Conservation (phyloP, 1,140 invertebrate species). For the Apis laboriosa region DNA sequence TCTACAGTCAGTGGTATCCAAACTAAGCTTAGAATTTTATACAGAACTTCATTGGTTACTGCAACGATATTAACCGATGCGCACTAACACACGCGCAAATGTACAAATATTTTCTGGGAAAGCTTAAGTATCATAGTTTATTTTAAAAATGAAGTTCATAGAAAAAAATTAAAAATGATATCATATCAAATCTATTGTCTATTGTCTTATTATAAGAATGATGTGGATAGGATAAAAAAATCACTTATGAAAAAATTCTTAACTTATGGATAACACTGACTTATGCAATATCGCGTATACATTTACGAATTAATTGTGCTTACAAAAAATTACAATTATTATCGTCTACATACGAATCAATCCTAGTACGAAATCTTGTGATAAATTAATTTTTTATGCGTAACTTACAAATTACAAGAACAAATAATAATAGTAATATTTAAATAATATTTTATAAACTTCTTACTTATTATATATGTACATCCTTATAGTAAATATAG, state of each 20-base stretch:
- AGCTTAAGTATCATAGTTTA: not conserved
- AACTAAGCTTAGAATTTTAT: not conserved
- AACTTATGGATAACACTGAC: not conserved
- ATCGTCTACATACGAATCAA: slow-evolving; percentile 17
- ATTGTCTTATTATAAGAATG: too few relatives aligned
- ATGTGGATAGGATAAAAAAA: not conserved
- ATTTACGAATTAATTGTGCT: slow-evolving; percentile 31
- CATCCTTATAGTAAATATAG: slow-evolving; percentile 40
- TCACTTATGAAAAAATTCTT: too few relatives aligned
- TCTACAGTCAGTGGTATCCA: slow-evolving; percentile 40
- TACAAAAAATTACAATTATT: slow-evolving; percentile 49
- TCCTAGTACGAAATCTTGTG: slow-evolving; percentile 29
- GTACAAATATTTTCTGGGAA: not conserved
- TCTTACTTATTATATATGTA: slow-evolving; percentile 54
- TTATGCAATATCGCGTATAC: slow-evolving; percentile 44
- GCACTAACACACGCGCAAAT: not conserved
- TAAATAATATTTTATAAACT: slow-evolving; percentile 53
- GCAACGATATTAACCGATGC: not conserved
- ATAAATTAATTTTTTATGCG: slow-evolving; percentile 10
- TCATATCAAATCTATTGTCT: not conserved
- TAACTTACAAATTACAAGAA: slow-evolving; percentile 46
- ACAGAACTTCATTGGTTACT: not conserved
- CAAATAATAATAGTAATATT: slow-evolving; percentile 48
- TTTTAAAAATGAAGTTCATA: not conserved
- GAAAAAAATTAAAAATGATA: not conserved